These are phyloP conservation scores for Schrankia costaestrigalis DNA, from an alignment of 2,888 invertebrate species.

Conservation along the genomic window DNA sequence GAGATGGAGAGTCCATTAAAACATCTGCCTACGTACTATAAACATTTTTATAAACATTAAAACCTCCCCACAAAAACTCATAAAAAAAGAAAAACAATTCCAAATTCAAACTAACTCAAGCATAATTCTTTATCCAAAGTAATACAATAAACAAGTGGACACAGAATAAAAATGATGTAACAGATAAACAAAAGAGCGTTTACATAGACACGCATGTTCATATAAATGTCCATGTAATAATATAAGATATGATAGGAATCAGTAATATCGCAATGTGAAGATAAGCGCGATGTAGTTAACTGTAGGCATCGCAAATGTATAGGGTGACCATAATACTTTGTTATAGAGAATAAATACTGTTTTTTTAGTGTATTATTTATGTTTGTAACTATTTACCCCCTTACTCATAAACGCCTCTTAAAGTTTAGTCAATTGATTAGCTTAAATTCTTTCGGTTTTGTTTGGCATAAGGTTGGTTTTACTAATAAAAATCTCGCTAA, in stretches of 20 bases:
- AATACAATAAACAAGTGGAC: slow-evolving; percentile 21
- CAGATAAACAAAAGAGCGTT: slow-evolving; percentile 23
- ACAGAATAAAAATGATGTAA: slow-evolving; percentile 31
- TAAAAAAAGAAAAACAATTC: too few species aligned
- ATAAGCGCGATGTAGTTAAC: slow-evolving; percentile 23
- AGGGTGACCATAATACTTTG: slow-evolving; percentile 1
- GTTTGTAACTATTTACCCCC: neutral
- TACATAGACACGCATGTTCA: slow-evolving; percentile 16
- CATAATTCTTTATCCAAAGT: slow-evolving; percentile 3
- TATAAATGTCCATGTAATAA: slow-evolving; percentile 25
- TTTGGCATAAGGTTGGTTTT: too few species aligned
- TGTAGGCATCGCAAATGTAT: slow-evolving; percentile 12
- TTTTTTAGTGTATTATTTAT: neutral
- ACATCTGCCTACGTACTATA: too few species aligned
- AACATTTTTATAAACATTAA: too few species aligned
- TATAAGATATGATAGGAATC: slow-evolving; percentile 30
- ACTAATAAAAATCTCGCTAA: too few species aligned
- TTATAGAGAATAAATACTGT: too few species aligned
- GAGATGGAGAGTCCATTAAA: too few species aligned
- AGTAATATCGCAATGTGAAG: slow-evolving; percentile 28
- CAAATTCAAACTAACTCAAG: neutral
- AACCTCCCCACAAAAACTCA: too few species aligned
- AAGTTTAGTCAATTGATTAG: too few species aligned
- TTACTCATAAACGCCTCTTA: too few species aligned
- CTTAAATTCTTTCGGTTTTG: too few species aligned